Base-by-base conservation (phyloP, 1,140 invertebrate genomes). In the Scaptomyza graminum region DNA sequence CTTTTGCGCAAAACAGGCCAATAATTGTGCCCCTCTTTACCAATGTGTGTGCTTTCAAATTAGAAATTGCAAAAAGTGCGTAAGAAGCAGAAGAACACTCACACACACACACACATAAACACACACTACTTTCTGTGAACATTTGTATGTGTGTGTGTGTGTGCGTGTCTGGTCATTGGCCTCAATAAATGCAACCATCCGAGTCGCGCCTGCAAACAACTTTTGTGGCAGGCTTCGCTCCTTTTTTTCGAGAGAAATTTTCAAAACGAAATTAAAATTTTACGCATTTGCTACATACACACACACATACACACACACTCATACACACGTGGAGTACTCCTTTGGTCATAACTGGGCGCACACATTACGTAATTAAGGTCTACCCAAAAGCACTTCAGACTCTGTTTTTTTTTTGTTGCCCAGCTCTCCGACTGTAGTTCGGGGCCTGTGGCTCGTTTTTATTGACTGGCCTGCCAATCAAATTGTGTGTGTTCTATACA, bases 241-340 rank as follows among this genome's bases (percentile, higher is more conserved):
- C 41, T 72, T 57, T 76, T 76, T 79, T 84, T 79, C 81, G 70
- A 87, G 74, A 72, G 63, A 78, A 87, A 85, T 75, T 88, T 85
- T 88, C 82, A 85, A 85, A 85, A 85, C 82, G 82, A 85, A 85
- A 85, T 85, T 85, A 85, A 85, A 85, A 85, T 85, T 85, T 85
- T 85, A 85, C 82, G 82, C 82, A 85, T 78, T 85, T 78, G 78
- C 82, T 59, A 61, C 47, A 44, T 47, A 51, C 34, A 31, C 16
- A 22, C 43, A 13, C 16, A 22, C 61, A 56, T 16, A 46, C 31
- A 28, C 13, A 41, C 34, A 41, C 47, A 44, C 31, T 34, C 50
- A 74, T 59, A 62, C 44, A 62, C 51, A 28, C 74, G 34, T 83
- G 61, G 68, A 83, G 80, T 85, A 77, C 77, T 85, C 61, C 82